Base-by-base conservation (phyloP, 2,888 invertebrate species). In the Anoplius nigerrimus region DNA sequence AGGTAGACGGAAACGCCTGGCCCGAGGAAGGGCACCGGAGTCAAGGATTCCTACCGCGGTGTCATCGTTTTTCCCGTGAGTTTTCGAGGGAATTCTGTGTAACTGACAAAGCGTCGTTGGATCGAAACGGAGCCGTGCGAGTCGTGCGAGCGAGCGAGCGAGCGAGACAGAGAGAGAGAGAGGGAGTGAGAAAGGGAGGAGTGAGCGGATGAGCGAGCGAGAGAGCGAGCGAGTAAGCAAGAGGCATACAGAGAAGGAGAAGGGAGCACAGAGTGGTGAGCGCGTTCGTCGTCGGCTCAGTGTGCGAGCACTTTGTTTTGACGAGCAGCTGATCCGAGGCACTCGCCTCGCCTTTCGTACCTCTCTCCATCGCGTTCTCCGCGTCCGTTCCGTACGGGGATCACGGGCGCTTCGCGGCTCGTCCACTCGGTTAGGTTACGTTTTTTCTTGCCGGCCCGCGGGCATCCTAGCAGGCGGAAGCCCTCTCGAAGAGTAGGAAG, bases 261-360 rank as follows among this genome's bases (percentile, higher is more conserved):
- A 34, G 34, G 34, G n/a, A n/a, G n/a, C n/a, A n/a, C n/a, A 48
- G 55, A 63, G 64, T 3, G 15, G 45, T 45, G 48, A 48, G 48
- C 2, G 16, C 16, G 16, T 3, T 45, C 18, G 34, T 42, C 13
- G 45, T 34, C 21, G 6, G 45, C 21, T 21, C 51, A 61, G 69
- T 43, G 70, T 61, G 79, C 71, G 70, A 78, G 78, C 76, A 80
- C 81, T 84, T 86, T 86, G 84, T 86, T 86, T 86, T 84, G 83
- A 78, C 79, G 78, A 86, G 82, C 86, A 86, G 85, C 85, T 86
- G 85, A 86, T 86, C 78, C 74, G 67, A 45, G n/a, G 51, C 34
- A 42, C 21, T 11, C 48, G 21, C 34, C 13, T 43, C n/a, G 18
- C 66, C 60, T 57, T 27, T n/a, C n/a, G n/a, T 27, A 45, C 21